phyloP scores from a whole-genome alignment of 2,888 invertebrate genomes.

The Caenorhabditis virilis region DNA sequence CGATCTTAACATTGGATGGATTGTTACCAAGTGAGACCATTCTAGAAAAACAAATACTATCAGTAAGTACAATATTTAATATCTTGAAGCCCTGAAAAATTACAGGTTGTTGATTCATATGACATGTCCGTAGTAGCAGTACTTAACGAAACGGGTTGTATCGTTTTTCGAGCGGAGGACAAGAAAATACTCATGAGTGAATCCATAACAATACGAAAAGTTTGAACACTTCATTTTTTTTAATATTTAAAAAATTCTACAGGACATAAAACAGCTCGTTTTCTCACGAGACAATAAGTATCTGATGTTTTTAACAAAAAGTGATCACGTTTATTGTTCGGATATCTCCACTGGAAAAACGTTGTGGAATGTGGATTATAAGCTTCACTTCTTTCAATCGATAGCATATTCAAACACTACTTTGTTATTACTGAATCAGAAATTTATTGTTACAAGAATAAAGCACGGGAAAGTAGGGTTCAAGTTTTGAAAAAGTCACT shows the following conservation, averaged over 20 bases:
- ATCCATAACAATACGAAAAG: conserved; percentile 20
- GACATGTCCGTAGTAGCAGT: conserved; percentile 39
- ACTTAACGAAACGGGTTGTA: conserved; percentile 28
- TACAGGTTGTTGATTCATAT: conserved; percentile 28
- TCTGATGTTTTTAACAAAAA: conserved; percentile 39
- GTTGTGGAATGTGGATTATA: conserved; percentile 47
- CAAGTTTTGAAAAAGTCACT: background rate
- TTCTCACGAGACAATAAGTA: conserved; percentile 44
- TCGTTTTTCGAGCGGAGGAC: conserved; percentile 38
- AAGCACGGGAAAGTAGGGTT: conserved; percentile 40
- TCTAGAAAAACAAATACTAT: conserved; percentile 17
- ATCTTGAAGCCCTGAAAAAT: background rate
- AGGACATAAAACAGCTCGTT: conserved; percentile 42
- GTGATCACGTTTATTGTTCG: conserved; percentile 38
- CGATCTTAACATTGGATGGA: conserved; percentile 35
- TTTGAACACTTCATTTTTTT: conserved; percentile 1
- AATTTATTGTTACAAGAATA: conserved; percentile 40
- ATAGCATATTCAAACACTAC: conserved; percentile 31
- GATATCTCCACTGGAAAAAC: conserved; percentile 33
- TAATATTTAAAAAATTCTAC: background rate
- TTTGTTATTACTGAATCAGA: conserved; percentile 35
- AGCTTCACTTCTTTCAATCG: conserved; percentile 45
- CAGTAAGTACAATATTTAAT: conserved; percentile 6
- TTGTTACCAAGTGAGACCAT: conserved; percentile 23
- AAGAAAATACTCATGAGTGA: conserved; percentile 32